phyloP scores from a whole-genome alignment of 2,888 invertebrate genomes.

The Stenoptilia bipunctidactyla region DNA sequence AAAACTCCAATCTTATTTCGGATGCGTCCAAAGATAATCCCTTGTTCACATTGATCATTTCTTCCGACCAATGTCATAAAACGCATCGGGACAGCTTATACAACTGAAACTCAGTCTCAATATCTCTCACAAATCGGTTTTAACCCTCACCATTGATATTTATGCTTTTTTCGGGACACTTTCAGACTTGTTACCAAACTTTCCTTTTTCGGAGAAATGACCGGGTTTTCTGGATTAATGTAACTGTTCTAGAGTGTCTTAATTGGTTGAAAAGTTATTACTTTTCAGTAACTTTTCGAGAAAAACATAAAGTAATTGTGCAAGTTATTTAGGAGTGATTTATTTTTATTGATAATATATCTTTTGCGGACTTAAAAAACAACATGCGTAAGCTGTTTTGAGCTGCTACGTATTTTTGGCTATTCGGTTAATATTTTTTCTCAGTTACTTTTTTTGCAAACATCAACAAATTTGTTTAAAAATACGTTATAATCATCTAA shows the following conservation, averaged over 20 bases:
- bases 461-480: too few relatives aligned
- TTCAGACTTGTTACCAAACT: constrained; percentile 45
- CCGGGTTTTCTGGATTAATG: constrained; percentile 48
- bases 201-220: constrained; percentile 43
- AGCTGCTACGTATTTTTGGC: too few relatives aligned
- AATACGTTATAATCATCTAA: too few relatives aligned
- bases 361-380: constrained; percentile 30
- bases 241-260: constrained; percentile 47
- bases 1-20: too few relatives aligned
- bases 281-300: constrained; percentile 47
- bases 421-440: too few relatives aligned
- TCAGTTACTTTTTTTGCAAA: too few relatives aligned
- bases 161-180: constrained; percentile 49
- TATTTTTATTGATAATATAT: constrained; percentile 45
- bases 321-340: constrained; percentile 39
- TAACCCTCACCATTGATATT: constrained; percentile 46
- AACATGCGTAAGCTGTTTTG: constrained; percentile 3
- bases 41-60: constrained; percentile 39
- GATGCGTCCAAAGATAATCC: constrained; percentile 2
- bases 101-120: neutral
- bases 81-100: constrained; percentile 29
- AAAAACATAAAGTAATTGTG: constrained; percentile 54
- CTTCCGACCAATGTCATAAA: constrained; percentile 41
- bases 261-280: constrained; percentile 58
- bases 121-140: constrained; percentile 1